phyloP scores from a whole-genome alignment of 2,113 vertebrate genomes.

The Phodopus roborovskii region DNA sequence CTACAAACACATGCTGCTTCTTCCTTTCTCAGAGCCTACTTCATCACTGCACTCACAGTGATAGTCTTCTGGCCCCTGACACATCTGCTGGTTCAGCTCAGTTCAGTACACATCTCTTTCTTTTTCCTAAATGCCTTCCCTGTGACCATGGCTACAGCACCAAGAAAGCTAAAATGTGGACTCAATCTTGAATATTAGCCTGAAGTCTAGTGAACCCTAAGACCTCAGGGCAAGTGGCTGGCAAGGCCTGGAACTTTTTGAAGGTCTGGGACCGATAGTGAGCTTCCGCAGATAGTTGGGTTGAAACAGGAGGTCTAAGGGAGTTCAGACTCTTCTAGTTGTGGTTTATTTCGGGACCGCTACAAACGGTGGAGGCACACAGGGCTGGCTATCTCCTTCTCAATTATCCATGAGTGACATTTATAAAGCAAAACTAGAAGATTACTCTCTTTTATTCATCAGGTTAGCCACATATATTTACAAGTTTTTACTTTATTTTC shows the following conservation, averaged over 20 bases:
- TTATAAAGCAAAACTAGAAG: constrained; percentile 22
- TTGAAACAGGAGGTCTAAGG: background rate
- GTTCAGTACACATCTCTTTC: background rate
- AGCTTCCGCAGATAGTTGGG: background rate
- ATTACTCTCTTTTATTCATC: background rate
- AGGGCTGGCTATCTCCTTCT: background rate
- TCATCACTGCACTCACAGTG: background rate
- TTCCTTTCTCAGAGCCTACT: background rate
- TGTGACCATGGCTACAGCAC: background rate
- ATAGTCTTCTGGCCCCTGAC: background rate
- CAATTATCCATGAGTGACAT: background rate
- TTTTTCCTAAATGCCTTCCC: background rate
- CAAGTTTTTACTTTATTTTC: background rate
- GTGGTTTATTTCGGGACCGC: background rate
- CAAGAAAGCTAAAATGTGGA: background rate
- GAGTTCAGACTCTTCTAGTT: background rate
- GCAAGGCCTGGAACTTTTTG: background rate
- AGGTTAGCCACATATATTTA: background rate
- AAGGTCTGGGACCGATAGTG: background rate
- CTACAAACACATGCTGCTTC: background rate
- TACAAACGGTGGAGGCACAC: background rate
- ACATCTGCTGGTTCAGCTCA: background rate
- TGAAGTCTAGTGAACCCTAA: background rate
- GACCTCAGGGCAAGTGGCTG: background rate
- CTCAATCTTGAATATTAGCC: background rate